Conservation (phyloP, 2,888 invertebrate species). For the Ceramica pisi region DNA sequence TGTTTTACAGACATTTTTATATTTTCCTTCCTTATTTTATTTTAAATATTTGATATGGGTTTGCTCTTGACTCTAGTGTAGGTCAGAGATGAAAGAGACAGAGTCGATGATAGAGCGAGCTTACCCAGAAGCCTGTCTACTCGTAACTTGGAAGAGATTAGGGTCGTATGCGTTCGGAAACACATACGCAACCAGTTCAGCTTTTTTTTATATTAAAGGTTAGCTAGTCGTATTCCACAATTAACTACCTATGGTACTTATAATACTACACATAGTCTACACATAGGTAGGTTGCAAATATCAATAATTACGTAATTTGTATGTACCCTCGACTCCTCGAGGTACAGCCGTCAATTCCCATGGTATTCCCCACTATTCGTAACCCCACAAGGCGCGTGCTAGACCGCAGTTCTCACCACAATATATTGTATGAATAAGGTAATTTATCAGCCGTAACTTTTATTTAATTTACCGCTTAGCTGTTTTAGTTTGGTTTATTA, state of each 20-base stretch:
- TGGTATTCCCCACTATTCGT: slow-evolving; percentile 41
- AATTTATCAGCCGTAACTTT: slow-evolving; percentile 16
- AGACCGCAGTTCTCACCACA: slow-evolving; percentile 34
- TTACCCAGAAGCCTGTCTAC: no score
- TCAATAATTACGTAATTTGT: slow-evolving; percentile 36
- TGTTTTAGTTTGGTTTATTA: slow-evolving; percentile 24
- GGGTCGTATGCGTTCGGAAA: no score
- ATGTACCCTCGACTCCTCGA: slow-evolving; percentile 37
- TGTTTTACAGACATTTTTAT: neutral
- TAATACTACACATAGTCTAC: neutral
- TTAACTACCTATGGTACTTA: no score
- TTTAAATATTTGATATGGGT: no score
- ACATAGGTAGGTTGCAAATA: neutral
- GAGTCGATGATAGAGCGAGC: no score
- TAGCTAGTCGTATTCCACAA: no score
- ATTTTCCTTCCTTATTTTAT: neutral
- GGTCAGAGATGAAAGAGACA: no score
- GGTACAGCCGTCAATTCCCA: slow-evolving; percentile 23
- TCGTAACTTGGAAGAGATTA: no score
- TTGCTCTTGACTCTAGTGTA: no score
- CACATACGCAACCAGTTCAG: no score
- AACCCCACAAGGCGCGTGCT: slow-evolving; percentile 41
- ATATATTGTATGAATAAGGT: slow-evolving; percentile 18
- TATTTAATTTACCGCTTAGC: slow-evolving; percentile 20
- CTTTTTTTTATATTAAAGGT: no score